Evolutionary conservation across 2,113 vertebrate genomes (phyloP).

Genomic region (Myodes glareolus): DNA sequence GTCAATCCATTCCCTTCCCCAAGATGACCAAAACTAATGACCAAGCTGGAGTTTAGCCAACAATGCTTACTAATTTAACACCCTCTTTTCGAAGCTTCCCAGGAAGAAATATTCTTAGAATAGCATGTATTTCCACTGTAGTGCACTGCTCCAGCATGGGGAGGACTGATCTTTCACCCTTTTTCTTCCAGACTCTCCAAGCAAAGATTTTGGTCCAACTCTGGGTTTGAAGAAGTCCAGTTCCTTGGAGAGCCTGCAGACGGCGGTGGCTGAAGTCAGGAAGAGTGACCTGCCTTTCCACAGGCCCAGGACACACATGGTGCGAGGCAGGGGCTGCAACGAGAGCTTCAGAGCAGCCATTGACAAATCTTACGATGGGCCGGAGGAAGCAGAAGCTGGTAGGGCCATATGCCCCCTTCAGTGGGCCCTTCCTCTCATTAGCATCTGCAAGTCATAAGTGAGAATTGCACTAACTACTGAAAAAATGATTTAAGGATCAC

Average conservation of each 20-base stretch:
- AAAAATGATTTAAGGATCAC: slow-evolving; percentile 70
- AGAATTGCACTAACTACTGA: slow-evolving; percentile 62
- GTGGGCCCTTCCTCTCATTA: neutral
- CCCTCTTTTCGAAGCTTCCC: neutral
- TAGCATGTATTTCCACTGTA: neutral
- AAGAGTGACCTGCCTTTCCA: slow-evolving; percentile 96
- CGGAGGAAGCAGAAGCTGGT: slow-evolving; percentile 94
- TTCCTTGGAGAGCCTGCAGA: slow-evolving; percentile 98
- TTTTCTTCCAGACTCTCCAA: slow-evolving; percentile 83
- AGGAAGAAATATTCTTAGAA: neutral
- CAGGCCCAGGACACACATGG: slow-evolving; percentile 95
- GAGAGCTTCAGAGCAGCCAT: slow-evolving; percentile 99
- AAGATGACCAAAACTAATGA: neutral
- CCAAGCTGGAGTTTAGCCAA: neutral
- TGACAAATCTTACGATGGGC: slow-evolving; percentile 98
- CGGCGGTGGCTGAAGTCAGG: slow-evolving; percentile 94
- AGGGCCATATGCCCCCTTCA: slow-evolving; percentile 54
- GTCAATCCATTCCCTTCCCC: neutral
- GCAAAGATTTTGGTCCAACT: slow-evolving; percentile 93
- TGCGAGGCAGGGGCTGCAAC: slow-evolving; percentile 96
- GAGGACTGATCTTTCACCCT: slow-evolving; percentile 21
- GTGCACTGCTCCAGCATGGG: neutral
- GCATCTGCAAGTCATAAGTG: neutral
- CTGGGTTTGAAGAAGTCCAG: slow-evolving; percentile 98
- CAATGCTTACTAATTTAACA: neutral